phyloP scores from a whole-genome alignment of 2,888 invertebrate genomes.

The Adineta ricciae region DNA sequence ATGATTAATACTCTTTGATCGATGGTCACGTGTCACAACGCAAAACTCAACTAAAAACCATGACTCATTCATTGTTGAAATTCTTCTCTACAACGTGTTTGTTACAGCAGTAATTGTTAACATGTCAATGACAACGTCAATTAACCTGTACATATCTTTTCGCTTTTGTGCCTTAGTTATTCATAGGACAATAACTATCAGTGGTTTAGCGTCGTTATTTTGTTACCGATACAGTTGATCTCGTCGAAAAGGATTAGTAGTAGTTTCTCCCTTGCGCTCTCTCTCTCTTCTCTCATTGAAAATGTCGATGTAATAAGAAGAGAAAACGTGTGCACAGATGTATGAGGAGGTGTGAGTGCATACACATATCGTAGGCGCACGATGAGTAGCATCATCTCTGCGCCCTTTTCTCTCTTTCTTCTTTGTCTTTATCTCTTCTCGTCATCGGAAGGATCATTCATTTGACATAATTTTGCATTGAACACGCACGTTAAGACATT shows the following conservation, averaged over 20 bases:
- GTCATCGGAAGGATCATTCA: neutral
- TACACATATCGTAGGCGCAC: neutral
- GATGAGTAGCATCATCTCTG: conserved; percentile 8
- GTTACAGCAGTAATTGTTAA: too few species aligned
- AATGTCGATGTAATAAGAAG: conserved; percentile 2
- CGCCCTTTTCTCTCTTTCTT: neutral
- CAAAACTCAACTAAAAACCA: too few species aligned
- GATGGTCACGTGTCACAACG: too few species aligned
- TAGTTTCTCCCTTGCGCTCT: neutral
- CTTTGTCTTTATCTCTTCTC: neutral
- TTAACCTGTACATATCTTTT: neutral
- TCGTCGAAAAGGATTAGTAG: neutral
- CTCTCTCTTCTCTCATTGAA: neutral
- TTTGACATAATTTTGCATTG: neutral
- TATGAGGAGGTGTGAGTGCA: conserved; percentile 13
- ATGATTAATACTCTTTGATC: too few species aligned
- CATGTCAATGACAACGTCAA: neutral
- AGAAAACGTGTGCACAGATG: conserved; percentile 9
- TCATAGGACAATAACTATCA: neutral
- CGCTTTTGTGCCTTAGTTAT: neutral
- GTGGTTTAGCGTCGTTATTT: neutral
- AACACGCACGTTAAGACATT: neutral
- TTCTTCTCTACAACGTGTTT: too few species aligned
- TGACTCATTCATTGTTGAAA: too few species aligned
- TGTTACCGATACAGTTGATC: neutral